Evolutionary conservation across 2,797 vertebrate genomes (phyloP), one percentile per base, ranked within the genome.

Genomic region (Gastrophryne carolinensis): DNA sequence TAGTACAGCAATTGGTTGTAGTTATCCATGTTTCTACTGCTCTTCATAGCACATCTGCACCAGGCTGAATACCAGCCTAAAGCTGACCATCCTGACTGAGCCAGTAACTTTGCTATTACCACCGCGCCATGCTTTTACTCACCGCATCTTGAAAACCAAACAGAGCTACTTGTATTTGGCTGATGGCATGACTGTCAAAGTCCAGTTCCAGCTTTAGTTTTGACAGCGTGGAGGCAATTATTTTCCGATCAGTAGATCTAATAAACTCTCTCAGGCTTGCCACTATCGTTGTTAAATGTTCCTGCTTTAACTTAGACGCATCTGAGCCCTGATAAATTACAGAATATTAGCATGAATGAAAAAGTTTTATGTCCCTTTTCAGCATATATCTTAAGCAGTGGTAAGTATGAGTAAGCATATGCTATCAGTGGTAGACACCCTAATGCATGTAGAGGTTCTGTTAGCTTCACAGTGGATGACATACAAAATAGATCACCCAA

Each of bases 141-240:
- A 99, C 98, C 53, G 97, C 98, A 44, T 99, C 97, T 83, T 99
- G 98, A 83, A 99, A 98, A 79, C 96, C 88, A n/a, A 99, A 99
- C 57, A 99, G 93, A 61, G 96, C 92, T 3, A 98, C 92, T 83
- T 99, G 98, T 76, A 99, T 92, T 82, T 99, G 97, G 79, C 93
- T 99, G 81, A 99, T 98, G 23, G 97, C 95, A 0, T 93, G 92
- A 86, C 95, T 98, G 87, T 99, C 97, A 0, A 99, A 99, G 84
- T 99, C 97, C 37, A 99, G 87, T 87, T 98, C 97, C 81, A 99
- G 84, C 79, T 99, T 99, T 79, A 99, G 90, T 72, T 95, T 96
- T 0, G 96, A 99, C 78, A 99, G 90, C 0, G 95, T 97, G 81
- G 79, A 92, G 75, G 95, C 94, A 1, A 99, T 96, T 81, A 98